Evolutionary conservation across 2,113 vertebrate species (phyloP), one percentile per base, ranked within the genome.

Genomic region (Spheniscus mendiculus): DNA sequence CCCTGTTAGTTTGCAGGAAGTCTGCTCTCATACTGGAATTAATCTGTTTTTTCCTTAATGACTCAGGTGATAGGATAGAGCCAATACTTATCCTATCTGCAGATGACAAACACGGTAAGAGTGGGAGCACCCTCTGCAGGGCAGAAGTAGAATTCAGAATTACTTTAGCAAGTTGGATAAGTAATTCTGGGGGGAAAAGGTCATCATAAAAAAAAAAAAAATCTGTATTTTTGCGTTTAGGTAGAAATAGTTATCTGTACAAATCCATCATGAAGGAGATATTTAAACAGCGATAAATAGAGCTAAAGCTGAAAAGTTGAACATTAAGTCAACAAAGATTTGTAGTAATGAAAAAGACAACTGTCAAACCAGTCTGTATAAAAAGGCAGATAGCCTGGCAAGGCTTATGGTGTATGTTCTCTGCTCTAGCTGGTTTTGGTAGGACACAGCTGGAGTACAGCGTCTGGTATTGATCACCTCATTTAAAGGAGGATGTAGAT

Each of bases 71-170:
- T 25, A 63, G 22, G 15, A 55, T 2, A 63, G 22, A 71, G 29
- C 0, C 5, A 92, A 62, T 17, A 6, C n/a, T 79, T 38, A 27
- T 63, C 4, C 1, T 15, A 15, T 0, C 50, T 89, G 76, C 73
- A 71, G 38, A 32, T 55, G 27, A 66, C 22, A 67, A 74, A 78
- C n/a, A 55, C 3, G 5, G 0, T 74, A 91, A 78, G 72, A 74
- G 63, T 50, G 50, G 67, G 72, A 94, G 73, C 87, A 89, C 23
- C 42, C 83, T 94, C 91, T 96, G 59, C 83, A 91, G 83, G 81
- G 62, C 56, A 89, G 52, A 92, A 63, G 9, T 63, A 81, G 47
- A 91, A 71, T 34, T 59, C 42, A 71, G 56, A 67, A 59, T 67
- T n/a, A n/a, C 74, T 89, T 70, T n/a, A 55, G 29, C 50, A 62